Evolutionary conservation across 37 sponge, comb jelly and placozoan species (phyloP), one percentile per base, ranked within the genome.

Genomic region (Oscarella lobularis): DNA sequence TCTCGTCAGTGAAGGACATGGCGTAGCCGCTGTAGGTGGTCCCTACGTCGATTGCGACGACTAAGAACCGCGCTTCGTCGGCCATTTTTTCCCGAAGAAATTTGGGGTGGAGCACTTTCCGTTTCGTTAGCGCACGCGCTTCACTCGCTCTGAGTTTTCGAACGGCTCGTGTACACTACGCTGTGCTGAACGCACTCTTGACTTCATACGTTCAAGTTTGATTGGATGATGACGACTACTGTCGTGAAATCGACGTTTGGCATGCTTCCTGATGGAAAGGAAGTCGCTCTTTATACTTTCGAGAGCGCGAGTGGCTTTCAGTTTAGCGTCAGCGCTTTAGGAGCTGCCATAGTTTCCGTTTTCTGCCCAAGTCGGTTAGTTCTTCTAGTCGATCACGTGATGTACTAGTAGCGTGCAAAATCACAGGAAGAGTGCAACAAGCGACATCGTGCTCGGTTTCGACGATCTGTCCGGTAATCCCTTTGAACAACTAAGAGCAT

Each of bases 391-490:
- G n/a, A n/a, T n/a, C n/a, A n/a, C n/a, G 60, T 9, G 14, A 48
- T 48, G 60, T 20, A 48, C 20, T 48, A 48, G 9, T 48, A 20
- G 14, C 60, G 20, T 48, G 60, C 60, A 48, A 27, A 20, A 27
- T 27, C 60, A 48, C 20, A 48, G 60, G 60, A 48, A 48, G 9
- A 48, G 20, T 48, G 60, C 9, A 48, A 36, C 3, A 3, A 1
- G 39, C 27, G 79, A 78, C 37, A 73, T 78, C 20, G 31, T 68
- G 40, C 36, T 78, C 3, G 79, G 79, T 27, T 78, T 78, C 71
- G 79, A 78, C 67, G 72, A 78, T 38, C 55, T 78, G 27, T 14
- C 39, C 4, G 79, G 79, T 48, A 48, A 48, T 27, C 20, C 9
- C 14, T 27, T 20, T 48, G 60, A 48, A 27, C 20, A 48, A 48